Base-by-base conservation (phyloP, 2,797 vertebrate genomes). In the Acestrorhynchus altus region DNA sequence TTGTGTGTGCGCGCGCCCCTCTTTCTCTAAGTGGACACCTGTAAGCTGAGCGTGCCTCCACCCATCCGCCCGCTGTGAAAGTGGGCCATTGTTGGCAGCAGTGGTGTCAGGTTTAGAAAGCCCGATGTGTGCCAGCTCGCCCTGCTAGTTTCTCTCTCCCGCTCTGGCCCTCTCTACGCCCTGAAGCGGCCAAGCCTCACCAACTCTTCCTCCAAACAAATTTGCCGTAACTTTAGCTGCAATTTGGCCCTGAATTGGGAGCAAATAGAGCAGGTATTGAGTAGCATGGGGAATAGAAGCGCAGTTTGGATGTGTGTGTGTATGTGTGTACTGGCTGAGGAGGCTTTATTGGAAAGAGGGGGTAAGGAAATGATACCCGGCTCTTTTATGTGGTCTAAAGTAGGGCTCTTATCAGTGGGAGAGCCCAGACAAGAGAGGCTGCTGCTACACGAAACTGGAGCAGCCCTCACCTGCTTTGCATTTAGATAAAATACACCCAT, bases 141-240 rank as follows among this genome's bases (percentile, higher is more conserved):
- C 90, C 89, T 83, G 85, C 87, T 16, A 28, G n/a, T 47, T 49
- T 51, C 67, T 65, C 66, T 57, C 72, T 57, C 56, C 28, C 72
- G 74, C 78, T 59, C 77, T 79, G 83, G 44, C 73, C 77, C 70
- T 76, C 72, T 47, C 57, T 96, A 93, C 95, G 95, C 94, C 72
- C 79, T 92, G 94, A 95, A 97, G 94, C 89, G 89, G 88, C 89
- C 92, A 95, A 92, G 95, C 95, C 94, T 96, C 93, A 92, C 94
- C 94, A 93, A 94, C 92, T 98, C 96, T 96, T 94, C 93, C 93
- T 95, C 96, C 95, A 98, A 98, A 98, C 96, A 98, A 98, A 98
- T 98, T 98, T 97, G 96, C 94, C 94, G 98, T 96, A 98, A 98
- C 95, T 97, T 96, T 95, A 98, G 96, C 96, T 96, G 95, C 96